A percentile compares a stretch with the other conserved stretches of the same genome.
These are phyloP conservation scores for Drosophila simulans DNA, from an alignment of 1,140 invertebrate genomes.

Conservation along the genomic window DNA sequence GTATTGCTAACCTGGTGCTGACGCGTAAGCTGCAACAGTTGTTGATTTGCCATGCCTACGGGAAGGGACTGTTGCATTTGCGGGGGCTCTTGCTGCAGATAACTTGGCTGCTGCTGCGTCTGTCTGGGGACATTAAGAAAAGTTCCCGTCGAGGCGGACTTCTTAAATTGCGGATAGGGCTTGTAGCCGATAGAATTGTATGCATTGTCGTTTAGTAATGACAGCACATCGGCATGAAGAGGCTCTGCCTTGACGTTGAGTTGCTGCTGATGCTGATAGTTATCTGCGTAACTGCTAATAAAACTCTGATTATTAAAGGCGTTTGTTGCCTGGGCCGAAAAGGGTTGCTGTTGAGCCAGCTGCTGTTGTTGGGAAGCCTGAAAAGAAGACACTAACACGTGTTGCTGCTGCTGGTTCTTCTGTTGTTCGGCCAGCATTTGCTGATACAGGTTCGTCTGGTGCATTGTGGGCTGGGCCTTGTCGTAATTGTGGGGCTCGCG, in stretches of 20 bases:
- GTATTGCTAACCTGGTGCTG: constrained; percentile 57
- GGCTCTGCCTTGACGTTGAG: constrained; percentile 74
- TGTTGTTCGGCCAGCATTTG: constrained; percentile 84
- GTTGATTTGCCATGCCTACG: constrained; percentile 63
- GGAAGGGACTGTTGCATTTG: constrained; percentile 76
- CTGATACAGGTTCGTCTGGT: constrained; percentile 82
- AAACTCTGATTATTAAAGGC: constrained; percentile 57
- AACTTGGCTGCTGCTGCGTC: constrained; percentile 53
- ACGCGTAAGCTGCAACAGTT: constrained; percentile 62
- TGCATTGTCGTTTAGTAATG: constrained; percentile 55
- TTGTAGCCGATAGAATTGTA: constrained; percentile 76
- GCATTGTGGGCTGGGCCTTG: constrained; percentile 82
- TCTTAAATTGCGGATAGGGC: constrained; percentile 81
- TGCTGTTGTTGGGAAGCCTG: constrained; percentile 56
- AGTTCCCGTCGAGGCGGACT: constrained; percentile 77
- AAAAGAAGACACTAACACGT: constrained; percentile 49
- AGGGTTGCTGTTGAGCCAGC: constrained; percentile 59
- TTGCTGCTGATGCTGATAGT: constrained; percentile 63
- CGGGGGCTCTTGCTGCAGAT: constrained; percentile 60
- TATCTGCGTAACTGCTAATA: constrained; percentile 56
- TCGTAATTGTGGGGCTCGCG: constrained; percentile 84
- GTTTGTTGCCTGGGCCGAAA: constrained; percentile 63
- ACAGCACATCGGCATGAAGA: constrained; percentile 60
- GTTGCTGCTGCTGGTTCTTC: constrained; percentile 67
- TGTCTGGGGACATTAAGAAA: constrained; percentile 74